These are phyloP conservation scores for Oeneis ivallda DNA, from an alignment of 2,888 invertebrate species.

Conservation along the genomic window DNA sequence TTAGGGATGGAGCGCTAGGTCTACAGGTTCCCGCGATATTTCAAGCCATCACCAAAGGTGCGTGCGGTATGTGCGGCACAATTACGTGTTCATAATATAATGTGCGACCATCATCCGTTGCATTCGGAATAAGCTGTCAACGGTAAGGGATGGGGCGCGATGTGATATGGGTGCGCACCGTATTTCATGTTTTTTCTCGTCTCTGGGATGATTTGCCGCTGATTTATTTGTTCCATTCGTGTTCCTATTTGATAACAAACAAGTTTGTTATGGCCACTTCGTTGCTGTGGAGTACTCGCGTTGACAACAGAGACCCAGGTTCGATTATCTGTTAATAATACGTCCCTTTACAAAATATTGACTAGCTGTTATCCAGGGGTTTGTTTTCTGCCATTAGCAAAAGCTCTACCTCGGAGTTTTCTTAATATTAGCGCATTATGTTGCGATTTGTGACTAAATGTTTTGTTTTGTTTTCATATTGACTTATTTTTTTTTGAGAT, in stretches of 20 bases:
- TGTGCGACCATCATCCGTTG: conserved; percentile 14
- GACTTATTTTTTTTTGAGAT: no score
- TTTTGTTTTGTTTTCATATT: no score
- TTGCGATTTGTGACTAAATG: no score
- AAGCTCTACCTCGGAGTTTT: no score
- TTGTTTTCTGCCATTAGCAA: no score
- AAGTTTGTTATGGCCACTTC: not conserved
- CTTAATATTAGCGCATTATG: no score
- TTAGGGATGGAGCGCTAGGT: no score
- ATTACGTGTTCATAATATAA: not conserved
- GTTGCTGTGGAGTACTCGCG: not conserved
- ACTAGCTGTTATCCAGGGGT: no score
- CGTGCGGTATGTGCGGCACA: not conserved
- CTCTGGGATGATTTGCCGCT: conserved; percentile 12
- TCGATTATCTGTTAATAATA: not conserved
- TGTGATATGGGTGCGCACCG: conserved; percentile 28
- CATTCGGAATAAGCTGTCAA: conserved; percentile 33
- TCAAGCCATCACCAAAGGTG: not conserved
- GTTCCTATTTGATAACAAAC: conserved; percentile 1
- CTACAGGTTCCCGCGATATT: not conserved
- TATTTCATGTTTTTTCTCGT: conserved; percentile 25
- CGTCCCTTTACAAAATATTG: not conserved
- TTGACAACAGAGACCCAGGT: not conserved
- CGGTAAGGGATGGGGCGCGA: conserved; percentile 28
- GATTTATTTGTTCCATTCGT: conserved; percentile 24